phyloP scores from a whole-genome alignment of 1,140 invertebrate species.

The Psix sp. region DNA sequence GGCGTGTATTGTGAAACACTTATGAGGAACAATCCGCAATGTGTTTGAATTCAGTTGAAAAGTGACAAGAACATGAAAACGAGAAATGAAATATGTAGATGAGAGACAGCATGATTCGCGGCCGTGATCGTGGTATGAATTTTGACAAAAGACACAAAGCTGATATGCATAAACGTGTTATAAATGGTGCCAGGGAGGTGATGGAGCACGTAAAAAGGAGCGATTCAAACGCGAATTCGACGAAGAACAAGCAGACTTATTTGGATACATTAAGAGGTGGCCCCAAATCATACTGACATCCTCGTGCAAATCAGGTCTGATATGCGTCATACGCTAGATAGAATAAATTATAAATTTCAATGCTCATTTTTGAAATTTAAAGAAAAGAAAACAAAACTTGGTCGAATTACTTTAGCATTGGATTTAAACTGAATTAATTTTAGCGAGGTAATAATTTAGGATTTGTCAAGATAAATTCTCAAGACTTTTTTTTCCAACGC shows the following conservation, averaged over 20 bases:
- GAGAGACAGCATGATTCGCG: slow-evolving; percentile 14
- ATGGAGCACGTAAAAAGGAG: slow-evolving; percentile 21
- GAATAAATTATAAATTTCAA: no score
- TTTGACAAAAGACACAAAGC: slow-evolving; percentile 45
- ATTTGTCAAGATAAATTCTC: no score
- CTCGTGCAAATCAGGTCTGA: no score
- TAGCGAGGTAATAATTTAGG: no score
- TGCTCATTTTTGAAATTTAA: no score
- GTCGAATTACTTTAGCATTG: no score
- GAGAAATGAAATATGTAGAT: slow-evolving; percentile 43
- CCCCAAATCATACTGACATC: slow-evolving; percentile 24
- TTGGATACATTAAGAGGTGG: slow-evolving; percentile 18
- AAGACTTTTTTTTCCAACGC: no score
- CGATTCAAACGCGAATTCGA: slow-evolving; percentile 10
- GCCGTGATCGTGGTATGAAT: slow-evolving; percentile 33
- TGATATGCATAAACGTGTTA: slow-evolving; percentile 53
- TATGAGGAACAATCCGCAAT: slow-evolving; percentile 29
- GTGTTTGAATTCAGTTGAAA: slow-evolving; percentile 40
- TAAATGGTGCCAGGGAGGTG: slow-evolving; percentile 34
- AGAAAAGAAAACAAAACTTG: no score
- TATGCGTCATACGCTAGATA: no score
- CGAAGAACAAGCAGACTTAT: slow-evolving; percentile 25
- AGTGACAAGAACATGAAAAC: slow-evolving; percentile 54
- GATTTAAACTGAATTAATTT: no score
- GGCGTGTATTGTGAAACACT: slow-evolving; percentile 39